Percentiles rank a stretch among this genome's conserved stretches.
Conservation (phyloP, 2,797 vertebrate genomes). For the Pteropus rufus region DNA sequence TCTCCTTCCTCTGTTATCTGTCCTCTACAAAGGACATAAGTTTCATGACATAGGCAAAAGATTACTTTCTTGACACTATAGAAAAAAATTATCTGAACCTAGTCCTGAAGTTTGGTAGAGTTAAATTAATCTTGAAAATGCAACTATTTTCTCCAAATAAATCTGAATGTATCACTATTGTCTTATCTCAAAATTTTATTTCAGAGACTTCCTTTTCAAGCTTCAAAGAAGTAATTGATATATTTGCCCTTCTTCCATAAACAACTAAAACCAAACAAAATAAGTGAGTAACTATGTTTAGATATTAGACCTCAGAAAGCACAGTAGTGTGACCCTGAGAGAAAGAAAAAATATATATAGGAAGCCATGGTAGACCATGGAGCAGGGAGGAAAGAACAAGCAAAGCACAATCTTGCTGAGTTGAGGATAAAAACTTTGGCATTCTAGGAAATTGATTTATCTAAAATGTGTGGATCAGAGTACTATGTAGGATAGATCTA, state of each 20-base stretch:
- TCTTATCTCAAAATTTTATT: background rate
- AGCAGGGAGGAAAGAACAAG: background rate
- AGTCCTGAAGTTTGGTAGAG: background rate
- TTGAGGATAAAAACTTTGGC: background rate
- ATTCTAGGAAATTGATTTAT: background rate
- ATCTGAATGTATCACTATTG: background rate
- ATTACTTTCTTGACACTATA: background rate
- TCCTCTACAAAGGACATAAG: background rate
- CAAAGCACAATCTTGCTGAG: background rate
- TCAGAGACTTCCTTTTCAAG: background rate
- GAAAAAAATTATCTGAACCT: background rate
- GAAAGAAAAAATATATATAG: background rate
- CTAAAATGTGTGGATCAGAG: background rate
- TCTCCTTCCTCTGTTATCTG: background rate
- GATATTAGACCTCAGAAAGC: background rate
- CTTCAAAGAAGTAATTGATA: background rate
- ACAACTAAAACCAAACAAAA: background rate
- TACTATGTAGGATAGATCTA: background rate
- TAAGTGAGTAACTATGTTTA: background rate
- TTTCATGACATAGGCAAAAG: background rate
- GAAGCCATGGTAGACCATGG: background rate
- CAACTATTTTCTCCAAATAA: background rate
- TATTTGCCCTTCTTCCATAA: background rate
- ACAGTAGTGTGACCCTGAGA: background rate
- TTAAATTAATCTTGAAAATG: background rate